Evolutionary conservation across 2,797 vertebrate genomes (phyloP), one percentile per base, ranked within the genome.

Genomic region (Garrulus glandarius): DNA sequence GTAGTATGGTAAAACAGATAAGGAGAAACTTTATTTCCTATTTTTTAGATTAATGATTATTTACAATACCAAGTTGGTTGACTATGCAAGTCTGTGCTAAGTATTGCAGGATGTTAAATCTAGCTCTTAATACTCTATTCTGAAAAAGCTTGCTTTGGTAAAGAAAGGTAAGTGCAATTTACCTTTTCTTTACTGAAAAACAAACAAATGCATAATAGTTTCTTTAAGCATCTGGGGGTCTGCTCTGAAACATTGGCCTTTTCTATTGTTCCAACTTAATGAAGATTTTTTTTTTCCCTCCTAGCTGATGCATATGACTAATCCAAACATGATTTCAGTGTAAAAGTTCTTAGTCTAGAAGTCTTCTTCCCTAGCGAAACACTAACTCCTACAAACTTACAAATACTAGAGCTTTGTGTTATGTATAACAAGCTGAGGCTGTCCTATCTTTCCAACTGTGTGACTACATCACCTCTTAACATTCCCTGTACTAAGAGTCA

Each of bases 131-230:
- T 94, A 60, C 68, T 72, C 84, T 94, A 50, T 86, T 94, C 87
- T 91, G 86, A 95, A 95, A 97, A 96, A 67, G 55, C 78, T 87
- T 88, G 77, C 86, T 96, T 96, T 87, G 84, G 71, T 97, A 95
- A 95, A 78, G 89, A 86, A 86, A 95, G 89, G 89, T 95, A 90
- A 92, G 92, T 92, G 59, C 68, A 72, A 39, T 90, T 82, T 93
- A 69, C 86, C 86, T 91, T 87, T 89, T 57, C 78, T 95, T 87
- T 96, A 92, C 95, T 95, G 60, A 85, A 49, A 84, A 83, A 77
- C 74, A 67, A 44, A 6, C 41, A 76, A 61, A 89, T 71, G 34
- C 39, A 8, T 63, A 55, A 17, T 70, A 46, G 22, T 13, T 63
- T 93, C 60, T 82, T 93, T 65, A 87, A 29, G 26, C 10, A 11